A percentile compares a stretch with the other conserved stretches of the same genome.
These are phyloP conservation scores for Reinhardtius hippoglossoides DNA, from an alignment of 2,113 vertebrate species.

Conservation along the genomic window DNA sequence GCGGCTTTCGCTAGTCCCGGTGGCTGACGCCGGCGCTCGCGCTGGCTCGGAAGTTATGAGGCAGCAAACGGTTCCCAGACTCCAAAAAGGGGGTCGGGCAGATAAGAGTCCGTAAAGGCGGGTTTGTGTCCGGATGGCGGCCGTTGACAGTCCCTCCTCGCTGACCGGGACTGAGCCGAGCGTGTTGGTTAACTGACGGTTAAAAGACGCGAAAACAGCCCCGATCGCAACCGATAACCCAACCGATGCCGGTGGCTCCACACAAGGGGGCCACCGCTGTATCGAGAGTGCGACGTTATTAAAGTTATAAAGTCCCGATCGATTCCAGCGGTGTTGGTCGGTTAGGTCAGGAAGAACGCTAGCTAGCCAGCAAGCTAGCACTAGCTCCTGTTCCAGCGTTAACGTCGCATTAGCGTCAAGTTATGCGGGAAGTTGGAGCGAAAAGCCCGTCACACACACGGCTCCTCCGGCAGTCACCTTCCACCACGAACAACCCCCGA, in stretches of 20 bases:
- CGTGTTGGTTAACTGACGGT: constrained; percentile 36
- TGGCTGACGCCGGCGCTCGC: constrained; percentile 59
- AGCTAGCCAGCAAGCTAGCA: constrained; percentile 44
- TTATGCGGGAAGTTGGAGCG: constrained; percentile 37
- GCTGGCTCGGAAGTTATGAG: constrained; percentile 31
- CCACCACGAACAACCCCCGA: too few relatives aligned
- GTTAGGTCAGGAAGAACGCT: constrained; percentile 38
- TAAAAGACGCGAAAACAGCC: too few relatives aligned
- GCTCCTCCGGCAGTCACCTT: not conserved
- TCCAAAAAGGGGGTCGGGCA: not conserved
- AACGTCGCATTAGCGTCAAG: constrained; percentile 63
- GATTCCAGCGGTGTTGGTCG: constrained; percentile 2
- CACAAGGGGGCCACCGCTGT: not conserved
- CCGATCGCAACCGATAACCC: not conserved
- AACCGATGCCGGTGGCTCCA: not conserved
- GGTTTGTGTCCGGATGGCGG: constrained; percentile 3
- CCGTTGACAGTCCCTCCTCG: constrained; percentile 12
- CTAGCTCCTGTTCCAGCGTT: constrained; percentile 28
- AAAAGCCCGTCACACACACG: not conserved
- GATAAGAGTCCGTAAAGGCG: not conserved
- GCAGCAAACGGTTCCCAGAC: not conserved
- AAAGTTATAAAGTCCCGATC: not conserved
- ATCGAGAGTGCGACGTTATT: not conserved
- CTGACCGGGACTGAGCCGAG: constrained; percentile 42
- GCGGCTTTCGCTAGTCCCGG: constrained; percentile 46